Percentiles rank a stretch among this genome's conserved stretches.
These are phyloP conservation scores for Hyperopisus bebe DNA, from an alignment of 2,113 vertebrate genomes.

Conservation along the genomic window DNA sequence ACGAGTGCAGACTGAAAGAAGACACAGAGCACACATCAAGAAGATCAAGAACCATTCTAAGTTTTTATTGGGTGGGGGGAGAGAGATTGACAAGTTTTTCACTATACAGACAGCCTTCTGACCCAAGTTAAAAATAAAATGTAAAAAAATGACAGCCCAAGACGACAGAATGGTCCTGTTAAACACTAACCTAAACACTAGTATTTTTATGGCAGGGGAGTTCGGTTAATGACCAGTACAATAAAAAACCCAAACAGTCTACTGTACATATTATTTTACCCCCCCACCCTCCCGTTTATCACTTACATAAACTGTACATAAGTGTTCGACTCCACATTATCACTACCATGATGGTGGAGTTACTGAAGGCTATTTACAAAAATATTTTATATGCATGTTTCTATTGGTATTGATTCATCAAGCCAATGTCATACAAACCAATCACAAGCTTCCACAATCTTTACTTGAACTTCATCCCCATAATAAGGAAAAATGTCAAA, in stretches of 20 bases:
- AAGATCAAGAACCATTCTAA: neutral
- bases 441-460: neutral
- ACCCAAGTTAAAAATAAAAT: conserved; percentile 49
- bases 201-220: conserved; percentile 19
- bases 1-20: neutral
- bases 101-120: conserved; percentile 46
- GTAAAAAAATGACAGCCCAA: conserved; percentile 41
- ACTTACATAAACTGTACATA: conserved; percentile 43
- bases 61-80: conserved; percentile 61
- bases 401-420: conserved; percentile 6
- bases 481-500: neutral
- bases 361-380: conserved; percentile 46
- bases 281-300: conserved; percentile 9
- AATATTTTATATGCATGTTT: conserved; percentile 26
- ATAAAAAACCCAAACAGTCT: conserved; percentile 6
- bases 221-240: conserved; percentile 11
- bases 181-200: conserved; percentile 27
- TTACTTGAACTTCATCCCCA: neutral
- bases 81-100: conserved; percentile 43
- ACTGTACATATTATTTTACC: conserved; percentile 24
- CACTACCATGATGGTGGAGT: conserved; percentile 23
- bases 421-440: neutral
- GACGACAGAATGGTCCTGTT: conserved; percentile 42
- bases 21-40: neutral
- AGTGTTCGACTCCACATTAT: conserved; percentile 34